A percentile compares a stretch with the other conserved stretches of the same genome.
Conservation (phyloP, 1,140 invertebrate genomes). For the Tetramorium alpestre region DNA sequence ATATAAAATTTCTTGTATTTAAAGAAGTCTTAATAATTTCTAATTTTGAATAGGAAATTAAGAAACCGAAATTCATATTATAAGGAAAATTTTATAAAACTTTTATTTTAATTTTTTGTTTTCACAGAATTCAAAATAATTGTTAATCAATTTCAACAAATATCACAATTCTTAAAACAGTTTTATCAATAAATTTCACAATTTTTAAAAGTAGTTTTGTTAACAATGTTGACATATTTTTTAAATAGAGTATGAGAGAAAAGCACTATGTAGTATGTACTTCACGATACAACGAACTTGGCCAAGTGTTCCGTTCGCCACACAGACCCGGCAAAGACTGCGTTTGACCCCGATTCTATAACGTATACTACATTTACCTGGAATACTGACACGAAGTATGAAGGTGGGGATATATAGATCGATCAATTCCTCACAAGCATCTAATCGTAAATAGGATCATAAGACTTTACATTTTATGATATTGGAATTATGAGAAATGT, state of each 20-base stretch:
- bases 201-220: not conserved
- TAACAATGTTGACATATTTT: not conserved
- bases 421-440: not conserved
- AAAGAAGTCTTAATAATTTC: not conserved
- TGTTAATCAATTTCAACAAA: not conserved
- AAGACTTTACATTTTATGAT: not conserved
- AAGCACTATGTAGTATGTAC: not conserved
- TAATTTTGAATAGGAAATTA: not conserved
- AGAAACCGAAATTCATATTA: not conserved
- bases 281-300: not conserved
- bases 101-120: not conserved
- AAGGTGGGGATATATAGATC: not conserved
- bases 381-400: not conserved
- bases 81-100: not conserved
- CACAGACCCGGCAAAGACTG: slow-evolving; percentile 12
- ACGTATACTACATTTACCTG: not conserved
- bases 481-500: not conserved
- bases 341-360: not conserved
- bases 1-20: not conserved
- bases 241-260: not conserved
- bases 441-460: not conserved
- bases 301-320: not conserved
- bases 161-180: not conserved
- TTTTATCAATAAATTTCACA: slow-evolving; percentile 6
- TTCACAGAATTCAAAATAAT: not conserved